A percentile compares a stretch with the other conserved stretches of the same genome.
Conservation (phyloP, 2,113 vertebrate species). For the Ariopsis seemanni region DNA sequence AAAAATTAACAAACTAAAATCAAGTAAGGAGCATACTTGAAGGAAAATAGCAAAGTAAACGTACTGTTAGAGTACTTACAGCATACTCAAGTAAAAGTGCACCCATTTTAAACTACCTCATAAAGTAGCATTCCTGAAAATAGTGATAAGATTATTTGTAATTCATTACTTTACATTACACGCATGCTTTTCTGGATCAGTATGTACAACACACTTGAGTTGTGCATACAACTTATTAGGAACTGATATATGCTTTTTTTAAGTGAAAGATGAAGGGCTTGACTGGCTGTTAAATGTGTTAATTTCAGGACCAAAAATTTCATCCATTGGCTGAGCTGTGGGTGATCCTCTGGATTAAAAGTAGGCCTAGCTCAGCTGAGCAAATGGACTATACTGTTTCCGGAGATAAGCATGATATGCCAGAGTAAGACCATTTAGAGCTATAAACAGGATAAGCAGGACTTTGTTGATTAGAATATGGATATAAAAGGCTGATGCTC, state of each 20-base stretch:
- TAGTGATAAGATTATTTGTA: background rate
- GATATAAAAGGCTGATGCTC: background rate
- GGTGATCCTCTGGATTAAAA: background rate
- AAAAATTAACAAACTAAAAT: background rate
- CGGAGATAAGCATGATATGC: background rate
- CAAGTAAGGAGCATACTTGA: background rate
- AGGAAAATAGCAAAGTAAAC: background rate
- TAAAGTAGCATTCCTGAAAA: background rate
- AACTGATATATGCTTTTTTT: background rate
- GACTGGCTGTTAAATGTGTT: background rate
- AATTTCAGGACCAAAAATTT: background rate
- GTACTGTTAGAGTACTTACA: background rate
- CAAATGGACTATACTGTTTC: background rate
- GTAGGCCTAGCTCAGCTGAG: background rate
- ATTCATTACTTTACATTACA: background rate
- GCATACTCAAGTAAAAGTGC: background rate
- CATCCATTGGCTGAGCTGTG: background rate
- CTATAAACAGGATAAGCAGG: background rate
- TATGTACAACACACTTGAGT: background rate
- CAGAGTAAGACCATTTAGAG: background rate
- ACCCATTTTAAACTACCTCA: background rate
- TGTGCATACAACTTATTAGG: background rate
- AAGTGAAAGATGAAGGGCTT: background rate
- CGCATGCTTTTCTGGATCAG: background rate
- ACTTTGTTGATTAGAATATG: background rate